Evolutionary conservation across 2,888 invertebrate species (phyloP).

Genomic region (Sarcophaga carnaria): DNA sequence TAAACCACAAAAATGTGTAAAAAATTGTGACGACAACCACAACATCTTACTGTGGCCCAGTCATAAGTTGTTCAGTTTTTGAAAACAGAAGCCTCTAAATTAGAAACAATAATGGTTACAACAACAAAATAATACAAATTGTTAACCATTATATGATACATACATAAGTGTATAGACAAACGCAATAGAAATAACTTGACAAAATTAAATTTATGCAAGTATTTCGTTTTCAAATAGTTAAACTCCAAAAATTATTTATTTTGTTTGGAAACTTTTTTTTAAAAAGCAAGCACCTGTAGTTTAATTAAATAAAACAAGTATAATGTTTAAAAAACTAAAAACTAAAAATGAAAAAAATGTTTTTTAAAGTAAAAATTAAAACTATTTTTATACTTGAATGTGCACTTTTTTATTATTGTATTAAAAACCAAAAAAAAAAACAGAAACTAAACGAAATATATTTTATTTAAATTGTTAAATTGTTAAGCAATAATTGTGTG

Average conservation of each 20-base stretch:
- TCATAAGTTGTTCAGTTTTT: neutral
- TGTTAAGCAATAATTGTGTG: slow-evolving; percentile 56
- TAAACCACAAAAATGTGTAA: slow-evolving; percentile 63
- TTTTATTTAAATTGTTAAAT: slow-evolving; percentile 49
- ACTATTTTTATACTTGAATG: slow-evolving; percentile 7
- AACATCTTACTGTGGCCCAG: neutral
- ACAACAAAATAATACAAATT: slow-evolving; percentile 64
- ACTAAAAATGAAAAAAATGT: slow-evolving; percentile 14
- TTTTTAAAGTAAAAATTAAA: slow-evolving; percentile 6
- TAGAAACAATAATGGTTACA: slow-evolving; percentile 56
- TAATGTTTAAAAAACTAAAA: slow-evolving; percentile 19
- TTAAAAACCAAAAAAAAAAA: neutral
- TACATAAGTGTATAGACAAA: neutral
- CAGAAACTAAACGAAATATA: slow-evolving; percentile 34
- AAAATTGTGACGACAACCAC: neutral
- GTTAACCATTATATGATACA: slow-evolving; percentile 39
- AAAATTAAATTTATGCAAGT: slow-evolving; percentile 66
- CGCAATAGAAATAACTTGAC: slow-evolving; percentile 45
- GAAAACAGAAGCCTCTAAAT: slow-evolving; percentile 58
- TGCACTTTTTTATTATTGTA: neutral
- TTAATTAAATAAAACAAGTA: slow-evolving; percentile 61
- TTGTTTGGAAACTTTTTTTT: slow-evolving; percentile 31
- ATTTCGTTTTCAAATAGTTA: slow-evolving; percentile 41
- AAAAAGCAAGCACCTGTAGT: slow-evolving; percentile 48
- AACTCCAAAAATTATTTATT: slow-evolving; percentile 12